A percentile compares a stretch with the other conserved stretches of the same genome.
Conservation (phyloP, 2,113 vertebrate species). For the Osmerus eperlanus region DNA sequence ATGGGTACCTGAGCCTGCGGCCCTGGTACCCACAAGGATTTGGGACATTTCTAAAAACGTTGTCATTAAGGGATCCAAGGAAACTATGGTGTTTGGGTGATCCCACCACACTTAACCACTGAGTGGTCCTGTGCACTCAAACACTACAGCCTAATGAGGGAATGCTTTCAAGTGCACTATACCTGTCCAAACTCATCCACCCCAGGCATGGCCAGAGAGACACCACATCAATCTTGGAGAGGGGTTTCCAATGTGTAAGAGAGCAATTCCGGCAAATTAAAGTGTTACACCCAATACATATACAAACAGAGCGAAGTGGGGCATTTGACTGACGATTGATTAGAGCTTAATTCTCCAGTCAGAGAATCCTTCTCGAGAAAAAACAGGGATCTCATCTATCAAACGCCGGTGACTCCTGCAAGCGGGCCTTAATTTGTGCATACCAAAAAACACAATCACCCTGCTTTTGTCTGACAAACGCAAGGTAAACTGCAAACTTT, state of each 20-base stretch:
- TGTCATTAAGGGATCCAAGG: conserved; percentile 8
- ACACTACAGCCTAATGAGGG: background rate
- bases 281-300: background rate
- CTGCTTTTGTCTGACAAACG: conserved; percentile 29
- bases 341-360: background rate
- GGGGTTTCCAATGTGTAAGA: background rate
- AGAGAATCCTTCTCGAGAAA: background rate
- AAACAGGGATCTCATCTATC: background rate
- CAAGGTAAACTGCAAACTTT: conserved; percentile 13
- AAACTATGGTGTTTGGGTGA: background rate
- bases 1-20: conserved; percentile 6
- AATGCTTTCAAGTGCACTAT: background rate
- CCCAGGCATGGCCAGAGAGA: background rate
- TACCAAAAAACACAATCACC: background rate
- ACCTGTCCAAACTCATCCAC: background rate
- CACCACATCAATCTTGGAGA: conserved; percentile 1
- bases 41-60: background rate
- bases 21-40: background rate
- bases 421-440: background rate
- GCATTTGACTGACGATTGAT: conserved; percentile 2
- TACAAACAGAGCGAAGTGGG: background rate
- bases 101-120: background rate
- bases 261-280: background rate
- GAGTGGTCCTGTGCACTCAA: background rate
- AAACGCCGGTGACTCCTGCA: background rate